Evolutionary conservation across 2,113 vertebrate genomes (phyloP), one percentile per base, ranked within the genome.

Genomic region (Vombatus ursinus): DNA sequence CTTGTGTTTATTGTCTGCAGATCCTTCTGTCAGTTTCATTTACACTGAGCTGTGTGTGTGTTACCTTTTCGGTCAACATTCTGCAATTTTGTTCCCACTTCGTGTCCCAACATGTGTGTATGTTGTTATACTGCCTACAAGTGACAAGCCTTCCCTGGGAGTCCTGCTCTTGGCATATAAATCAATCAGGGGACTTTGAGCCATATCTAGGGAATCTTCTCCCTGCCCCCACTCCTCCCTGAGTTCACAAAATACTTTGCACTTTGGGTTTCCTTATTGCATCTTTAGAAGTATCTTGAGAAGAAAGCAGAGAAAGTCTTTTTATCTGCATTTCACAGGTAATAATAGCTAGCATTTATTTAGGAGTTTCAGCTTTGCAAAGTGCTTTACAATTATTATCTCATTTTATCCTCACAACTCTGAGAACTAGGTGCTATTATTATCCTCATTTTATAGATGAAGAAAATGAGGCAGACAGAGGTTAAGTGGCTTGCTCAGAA

Each of bases 171-270:
- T 84, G 68, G n/a, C n/a, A 84, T 2, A 84, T 22, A 84, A 84
- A 84, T 84, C n/a, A n/a, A 44, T 84, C 68, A 84, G 68, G n/a
- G 7, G n/a, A 84, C 68, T 84, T 44, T 44, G n/a, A 84, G n/a
- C n/a, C n/a, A 23, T 22, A 6, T 44, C 68, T 84, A 8, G 68
- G 68, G 68, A 84, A 44, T 84, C 68, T 77, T 84, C 19, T 9
- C 26, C 6, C 2, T 2, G 2, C 2, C n/a, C 14, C 37, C 68
- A 5, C 14, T 4, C 0, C 61, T 9, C 54, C 26, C 2, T 25
- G 5, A 37, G 31, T 84, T 44, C 23, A 44, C n/a, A 84, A 84
- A 84, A 84, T 44, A 8, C 68, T 84, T 84, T 22, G 2, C 68
- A 23, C n/a, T 44, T 77, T 77, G 31, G 37, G 14, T 77, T n/a